Evolutionary conservation across 2,888 invertebrate species (phyloP), one percentile per base, ranked within the genome.

Genomic region (Congeria kusceri): DNA sequence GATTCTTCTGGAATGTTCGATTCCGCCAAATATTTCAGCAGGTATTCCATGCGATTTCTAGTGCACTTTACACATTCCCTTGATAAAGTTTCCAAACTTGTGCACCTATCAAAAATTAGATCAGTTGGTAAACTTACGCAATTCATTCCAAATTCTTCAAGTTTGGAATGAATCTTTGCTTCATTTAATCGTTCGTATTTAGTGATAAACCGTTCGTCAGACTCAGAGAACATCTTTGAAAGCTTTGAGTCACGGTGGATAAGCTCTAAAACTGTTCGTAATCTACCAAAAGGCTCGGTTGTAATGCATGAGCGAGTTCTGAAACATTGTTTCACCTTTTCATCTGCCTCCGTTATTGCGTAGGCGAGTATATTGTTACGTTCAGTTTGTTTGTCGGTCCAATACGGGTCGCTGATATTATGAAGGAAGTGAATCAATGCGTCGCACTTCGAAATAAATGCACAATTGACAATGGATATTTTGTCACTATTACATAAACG

Each of bases 161-260:
- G 28, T 58, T 28, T 58, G 18, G 29, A 11, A 27, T 25, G n/a
- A 7, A 58, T n/a, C n/a, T 58, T 58, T 27, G n/a, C 9, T 11
- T 58, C 58, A n/a, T 27, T 58, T 9, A 58, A 28, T 13, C 29
- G 11, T n/a, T 29, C 27, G 20, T 11, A 27, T 27, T 58, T 25
- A 18, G 29, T 20, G 13, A 89, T 89, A 77, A 90, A 90, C n/a
- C 83, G 47, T 9, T 68, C 85, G 49, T 91, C 90, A 9, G 56
- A 72, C 18, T 67, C 61, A 15, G 49, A 25, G 58, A 83, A 91
- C 62, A 91, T 75, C 2, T 59, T 29, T 11, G 87, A 78, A 7
- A 86, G 44, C 9, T 66, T 25, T 28, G 85, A 70, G 3, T 58
- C 47, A 3, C 88, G 89, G 75, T 89, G 80, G 23, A 91, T 74